Base-by-base conservation (phyloP, 2,113 vertebrate genomes). In the Cynoglossus semilaevis region DNA sequence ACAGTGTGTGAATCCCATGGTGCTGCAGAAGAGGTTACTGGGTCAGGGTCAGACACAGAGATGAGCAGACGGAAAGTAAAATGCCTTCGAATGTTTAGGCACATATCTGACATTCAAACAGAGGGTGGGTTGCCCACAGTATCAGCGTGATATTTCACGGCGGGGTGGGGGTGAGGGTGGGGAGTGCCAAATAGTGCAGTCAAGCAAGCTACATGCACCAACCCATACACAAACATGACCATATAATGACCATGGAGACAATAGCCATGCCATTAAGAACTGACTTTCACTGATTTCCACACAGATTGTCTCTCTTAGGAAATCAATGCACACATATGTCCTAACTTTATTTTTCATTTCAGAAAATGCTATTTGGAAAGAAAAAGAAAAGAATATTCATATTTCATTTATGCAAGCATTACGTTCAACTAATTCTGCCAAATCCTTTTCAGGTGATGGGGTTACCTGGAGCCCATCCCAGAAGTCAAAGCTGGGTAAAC, bases 181-280 rank as follows among this genome's bases (percentile, higher is more conserved):
- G n/a, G n/a, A n/a, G n/a, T n/a, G n/a, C n/a, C n/a, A n/a, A n/a
- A n/a, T n/a, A n/a, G n/a, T n/a, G n/a, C n/a, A n/a, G n/a, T n/a
- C n/a, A n/a, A n/a, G n/a, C n/a, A 37, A n/a, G 46, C 7, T 12
- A 19, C 38, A 56, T 40, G 61, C 22, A 58, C 4, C 9, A 37
- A 60, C 15, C 43, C 11, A 41, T 12, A 1, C 2, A 38, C 5
- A 54, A 47, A 61, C 38, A 57, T 29, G 42, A 48, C 40, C 15
- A 1, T 38, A 19, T 41, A 40, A 22, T 6, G 12, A 44, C n/a
- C 37, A 41, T 43, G 29, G 42, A 51, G 63, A 63, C 54, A 34
- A 37, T 15, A 72, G 64, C 48, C 16, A 48, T 68, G 63, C 46
- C 51, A 46, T 75, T 75, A 60, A 68, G 59, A 75, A 64, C 14